Evolutionary conservation across 2,113 vertebrate genomes (phyloP), one percentile per base, ranked within the genome.

Genomic region (Poeciliopsis prolifica): DNA sequence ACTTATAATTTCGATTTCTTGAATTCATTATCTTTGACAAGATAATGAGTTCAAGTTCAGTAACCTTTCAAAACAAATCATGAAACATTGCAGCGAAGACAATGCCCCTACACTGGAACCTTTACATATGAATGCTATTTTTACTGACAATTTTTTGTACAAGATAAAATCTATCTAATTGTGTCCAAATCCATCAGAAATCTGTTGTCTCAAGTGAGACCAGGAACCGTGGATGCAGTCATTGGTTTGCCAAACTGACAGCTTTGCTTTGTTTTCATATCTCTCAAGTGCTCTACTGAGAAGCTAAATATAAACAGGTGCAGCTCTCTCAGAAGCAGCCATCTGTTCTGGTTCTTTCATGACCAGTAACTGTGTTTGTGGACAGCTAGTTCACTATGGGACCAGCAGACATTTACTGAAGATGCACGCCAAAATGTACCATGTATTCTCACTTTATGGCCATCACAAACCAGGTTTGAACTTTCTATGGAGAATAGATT

Each of bases 231-330:
- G 83, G 85, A 86, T 79, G 68, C 78, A 90, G 80, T 78, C 66
- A 85, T 26, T 86, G 88, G 83, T 82, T 82, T 82, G 80, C 84
- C 81, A 90, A 91, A 88, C 88, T 90, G 81, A 92, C 88, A 88
- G 90, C 85, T 87, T 89, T 81, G 85, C 88, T 90, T 93, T 94
- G 92, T 93, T 91, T 93, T 90, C 73, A 72, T 91, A 87, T 90
- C 91, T 90, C 87, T 92, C 87, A 89, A 93, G 91, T 91, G 84
- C 85, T 88, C 90, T 88, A 91, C 90, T 88, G 90, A 93, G 88
- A 86, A 86, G 88, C 92, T 94, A 93, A 93, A 95, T 94, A 92
- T 95, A 95, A 94, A 91, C 91, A 91, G 91, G 93, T 92, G 87
- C 91, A 81, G 84, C 48, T 42, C 82, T 87, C 85, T 88, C 79